Evolutionary conservation across 2,797 vertebrate genomes (phyloP).

Genomic region (Spinus pinus): DNA sequence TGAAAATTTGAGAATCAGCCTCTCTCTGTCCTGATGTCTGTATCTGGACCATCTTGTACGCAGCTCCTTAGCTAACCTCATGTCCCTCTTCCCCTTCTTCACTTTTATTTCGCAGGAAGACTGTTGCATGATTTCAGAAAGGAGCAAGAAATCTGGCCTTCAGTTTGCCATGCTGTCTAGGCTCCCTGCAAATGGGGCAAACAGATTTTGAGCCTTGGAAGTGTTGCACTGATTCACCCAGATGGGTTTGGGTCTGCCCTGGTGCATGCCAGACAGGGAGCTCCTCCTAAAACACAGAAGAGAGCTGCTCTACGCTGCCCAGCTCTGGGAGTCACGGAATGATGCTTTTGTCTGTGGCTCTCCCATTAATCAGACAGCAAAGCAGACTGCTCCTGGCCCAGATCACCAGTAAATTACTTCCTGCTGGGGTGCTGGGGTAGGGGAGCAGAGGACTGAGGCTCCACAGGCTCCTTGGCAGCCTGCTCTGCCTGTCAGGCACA

Average conservation of each 20-base stretch:
- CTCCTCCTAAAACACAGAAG: rapidly evolving
- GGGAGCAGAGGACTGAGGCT: neutral
- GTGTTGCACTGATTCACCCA: neutral
- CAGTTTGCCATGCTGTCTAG: neutral
- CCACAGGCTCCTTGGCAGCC: neutral
- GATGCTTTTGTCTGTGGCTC: neutral
- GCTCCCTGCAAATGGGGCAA: neutral
- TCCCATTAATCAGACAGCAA: conserved; percentile 1
- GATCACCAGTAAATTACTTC: conserved; percentile 22
- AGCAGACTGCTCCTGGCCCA: neutral
- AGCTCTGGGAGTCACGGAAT: rapidly evolving
- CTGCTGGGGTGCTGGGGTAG: neutral
- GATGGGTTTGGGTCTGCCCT: neutral
- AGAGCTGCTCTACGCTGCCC: neutral
- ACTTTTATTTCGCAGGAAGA: neutral
- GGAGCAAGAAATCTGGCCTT: neutral
- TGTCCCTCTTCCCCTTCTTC: neutral
- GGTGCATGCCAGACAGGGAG: rapidly evolving
- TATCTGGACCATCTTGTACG: neutral
- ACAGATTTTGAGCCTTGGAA: neutral
- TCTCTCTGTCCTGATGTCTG: neutral
- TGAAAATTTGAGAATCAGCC: neutral
- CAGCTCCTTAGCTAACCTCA: neutral
- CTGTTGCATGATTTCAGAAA: neutral
- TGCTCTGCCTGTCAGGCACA: conserved; percentile 13